Evolutionary conservation across 2,797 vertebrate genomes (phyloP).

Genomic region (Valencia hispanica): DNA sequence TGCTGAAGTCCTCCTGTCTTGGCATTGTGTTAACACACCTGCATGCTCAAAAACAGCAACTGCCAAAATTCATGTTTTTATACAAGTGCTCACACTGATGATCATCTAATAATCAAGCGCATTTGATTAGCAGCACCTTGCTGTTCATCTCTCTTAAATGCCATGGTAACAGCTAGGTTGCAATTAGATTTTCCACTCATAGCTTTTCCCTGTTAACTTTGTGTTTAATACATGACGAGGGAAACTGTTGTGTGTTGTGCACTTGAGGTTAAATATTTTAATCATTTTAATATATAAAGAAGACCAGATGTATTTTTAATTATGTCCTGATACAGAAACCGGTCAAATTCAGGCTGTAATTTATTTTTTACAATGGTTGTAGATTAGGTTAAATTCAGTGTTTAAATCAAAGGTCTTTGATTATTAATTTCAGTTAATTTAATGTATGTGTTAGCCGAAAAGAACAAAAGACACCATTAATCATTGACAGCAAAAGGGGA

Average conservation of each 20-base stretch:
- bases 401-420: neutral
- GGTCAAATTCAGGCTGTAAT: neutral
- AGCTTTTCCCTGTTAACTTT: neutral
- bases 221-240: neutral
- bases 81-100: neutral
- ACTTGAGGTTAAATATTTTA: neutral
- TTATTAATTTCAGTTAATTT: neutral
- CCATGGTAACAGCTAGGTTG: neutral
- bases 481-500: neutral
- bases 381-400: neutral
- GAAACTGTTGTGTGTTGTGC: neutral
- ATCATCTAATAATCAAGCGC: neutral
- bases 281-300: neutral
- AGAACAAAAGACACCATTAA: neutral
- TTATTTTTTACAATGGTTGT: neutral
- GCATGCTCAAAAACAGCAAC: neutral
- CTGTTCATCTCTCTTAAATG: neutral
- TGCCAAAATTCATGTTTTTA: neutral
- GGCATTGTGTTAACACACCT: neutral
- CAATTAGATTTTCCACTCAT: neutral
- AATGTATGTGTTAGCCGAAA: neutral
- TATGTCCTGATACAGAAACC: neutral
- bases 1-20: neutral
- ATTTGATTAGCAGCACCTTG: neutral
- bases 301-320: neutral